Evolutionary conservation across 2,113 vertebrate species (phyloP), one percentile per base, ranked within the genome.

Genomic region (Casuarius casuarius): DNA sequence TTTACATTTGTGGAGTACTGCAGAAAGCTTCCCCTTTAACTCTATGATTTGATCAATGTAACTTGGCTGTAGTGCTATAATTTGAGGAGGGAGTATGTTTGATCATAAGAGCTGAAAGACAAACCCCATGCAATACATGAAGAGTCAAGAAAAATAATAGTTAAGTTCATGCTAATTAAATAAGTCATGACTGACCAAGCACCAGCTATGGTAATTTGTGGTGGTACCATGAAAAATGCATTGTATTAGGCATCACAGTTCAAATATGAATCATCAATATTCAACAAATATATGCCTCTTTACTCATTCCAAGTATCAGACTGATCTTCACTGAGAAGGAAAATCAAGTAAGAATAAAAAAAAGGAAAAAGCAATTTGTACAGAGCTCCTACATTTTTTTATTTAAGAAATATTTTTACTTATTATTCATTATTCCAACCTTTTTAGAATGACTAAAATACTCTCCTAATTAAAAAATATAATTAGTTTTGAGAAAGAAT

Each of bases 261-360:
- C 91, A 89, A 93, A 94, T 91, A 94, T 28, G 31, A 82, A 87
- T 94, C 70, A 93, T 73, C 48, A 62, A 29, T 94, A 91, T 94
- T 94, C 81, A 79, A 61, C 77, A 87, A 78, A 87, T 85, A 33
- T 54, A 42, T 72, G 42, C 40, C 15, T 91, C 70, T 80, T 79
- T 73, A 44, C 70, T 92, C 21, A 22, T 84, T 94, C 54, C 33
- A 78, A 84, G 42, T 44, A 72, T 81, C 62, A 89, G 61, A 62
- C 13, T 63, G 26, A 49, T 92, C 90, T 84, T 89, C 25, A 83
- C 35, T 92, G 76, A 84, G 91, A 49, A 65, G 58, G 40, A 84
- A 95, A 82, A 62, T 70, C 7, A 75, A 82, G 12, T 72, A 61
- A 71, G 13, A 87, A 52, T 7, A 73, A 38, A 38, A 58, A 46